Base-by-base conservation (phyloP, 2,113 vertebrate species). In the Marmota flaviventris region DNA sequence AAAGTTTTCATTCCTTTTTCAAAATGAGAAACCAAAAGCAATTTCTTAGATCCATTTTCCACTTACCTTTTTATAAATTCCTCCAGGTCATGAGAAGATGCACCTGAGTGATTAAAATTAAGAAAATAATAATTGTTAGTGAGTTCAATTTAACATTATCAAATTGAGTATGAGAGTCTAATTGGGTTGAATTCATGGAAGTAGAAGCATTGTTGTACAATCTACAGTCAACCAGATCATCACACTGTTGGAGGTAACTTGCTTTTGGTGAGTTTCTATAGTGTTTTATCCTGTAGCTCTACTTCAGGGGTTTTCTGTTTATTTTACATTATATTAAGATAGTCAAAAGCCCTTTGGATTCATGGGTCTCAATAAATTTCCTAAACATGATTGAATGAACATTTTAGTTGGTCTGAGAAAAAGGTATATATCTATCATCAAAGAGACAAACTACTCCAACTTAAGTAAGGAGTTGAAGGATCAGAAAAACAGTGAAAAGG, bases 31-130 rank as follows among this genome's bases (percentile, higher is more conserved):
- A 93, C 32, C 63, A 18, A 34, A 24, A 95, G 88, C 45, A 45
- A 37, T 11, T 81, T 65, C 2, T 53, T 53, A 1, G 0, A 45
- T 7, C 3, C 65, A 78, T 22, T 34, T 51, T 63, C 63, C 39
- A 89, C 98, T 97, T 97, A 99, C 99, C 98, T 99, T 98, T 98
- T 94, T 85, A 98, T 95, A 95, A 98, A 98, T 34, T 11, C n/a
- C 69, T 98, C 67, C 82, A 99, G 88, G 84, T 98, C 98, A 97
- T 78, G 63, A 70, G 98, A 99, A 96, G 98, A 99, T 45, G 97
- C 98, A 94, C 99, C 99, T 99, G 86, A 76, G 91, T 76, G 90
- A 93, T 94, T 82, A 89, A 96, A 95, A 4, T 91, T 39, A 85
- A 97, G 82, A 94, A 91, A 89, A 92, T 67, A 94, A 82, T 69